Evolutionary conservation across 2,888 invertebrate species (phyloP).

Genomic region (Stomorhina lunata): DNA sequence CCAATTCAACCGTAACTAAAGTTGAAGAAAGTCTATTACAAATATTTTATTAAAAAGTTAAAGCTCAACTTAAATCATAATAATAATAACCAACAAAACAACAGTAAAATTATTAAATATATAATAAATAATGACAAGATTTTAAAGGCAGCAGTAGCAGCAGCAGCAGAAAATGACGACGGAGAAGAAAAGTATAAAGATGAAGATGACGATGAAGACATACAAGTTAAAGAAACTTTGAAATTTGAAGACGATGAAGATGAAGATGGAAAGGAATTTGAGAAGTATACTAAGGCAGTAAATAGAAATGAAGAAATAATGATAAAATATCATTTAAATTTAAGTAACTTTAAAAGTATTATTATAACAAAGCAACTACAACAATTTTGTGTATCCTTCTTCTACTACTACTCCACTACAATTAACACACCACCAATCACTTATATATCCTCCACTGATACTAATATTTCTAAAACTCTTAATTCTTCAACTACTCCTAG

Average conservation of each 20-base stretch:
- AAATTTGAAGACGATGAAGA: no score
- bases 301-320: slow-evolving; percentile 46
- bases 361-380: slow-evolving; percentile 52
- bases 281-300: slow-evolving; percentile 10
- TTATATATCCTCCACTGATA: slow-evolving; percentile 35
- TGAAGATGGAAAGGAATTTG: not conserved
- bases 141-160: slow-evolving; percentile 16
- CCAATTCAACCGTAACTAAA: slow-evolving; percentile 86
- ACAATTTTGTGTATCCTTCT: slow-evolving; percentile 57
- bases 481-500: slow-evolving; percentile 15
- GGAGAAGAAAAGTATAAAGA: not conserved
- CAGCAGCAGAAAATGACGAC: not conserved
- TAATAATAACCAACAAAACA: slow-evolving; percentile 23
- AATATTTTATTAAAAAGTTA: slow-evolving; percentile 79
- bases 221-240: no score
- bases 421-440: slow-evolving; percentile 32
- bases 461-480: no score
- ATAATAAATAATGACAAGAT: slow-evolving; percentile 3
- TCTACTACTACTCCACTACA: slow-evolving; percentile 15
- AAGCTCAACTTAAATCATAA: slow-evolving; percentile 46
- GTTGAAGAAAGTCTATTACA: slow-evolving; percentile 77
- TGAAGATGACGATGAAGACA: not conserved
- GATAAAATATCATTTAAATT: slow-evolving; percentile 60
- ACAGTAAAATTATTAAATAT: slow-evolving; percentile 32
- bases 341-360: slow-evolving; percentile 65